Conservation (phyloP, 2,113 vertebrate species). For the Pycnonotus jocosus region DNA sequence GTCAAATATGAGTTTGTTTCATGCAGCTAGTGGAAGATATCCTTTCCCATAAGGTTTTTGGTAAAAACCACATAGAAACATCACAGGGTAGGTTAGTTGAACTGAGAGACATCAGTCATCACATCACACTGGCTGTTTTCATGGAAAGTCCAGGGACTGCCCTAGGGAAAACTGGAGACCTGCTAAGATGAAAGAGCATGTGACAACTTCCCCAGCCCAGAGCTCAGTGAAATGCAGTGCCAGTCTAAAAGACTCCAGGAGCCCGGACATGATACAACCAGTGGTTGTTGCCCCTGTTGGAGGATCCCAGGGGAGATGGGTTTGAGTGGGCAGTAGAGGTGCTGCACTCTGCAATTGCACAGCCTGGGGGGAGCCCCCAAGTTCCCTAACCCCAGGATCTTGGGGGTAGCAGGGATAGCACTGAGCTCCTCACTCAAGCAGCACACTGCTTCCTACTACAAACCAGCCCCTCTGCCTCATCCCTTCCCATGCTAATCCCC, state of each 20-base stretch:
- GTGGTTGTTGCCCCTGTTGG: not conserved
- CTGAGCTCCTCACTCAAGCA: not conserved
- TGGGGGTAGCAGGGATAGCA: not conserved
- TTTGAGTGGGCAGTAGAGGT: not conserved
- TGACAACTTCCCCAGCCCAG: rapidly evolving
- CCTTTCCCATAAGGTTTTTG: not conserved
- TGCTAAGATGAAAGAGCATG: not conserved
- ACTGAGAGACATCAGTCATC: not conserved
- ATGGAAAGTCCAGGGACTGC: not conserved
- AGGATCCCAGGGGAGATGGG: not conserved
- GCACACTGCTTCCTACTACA: not conserved
- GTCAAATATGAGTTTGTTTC: not conserved
- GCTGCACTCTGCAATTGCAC: not conserved
- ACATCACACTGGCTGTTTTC: not conserved
- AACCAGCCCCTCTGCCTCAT: not conserved
- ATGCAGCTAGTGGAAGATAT: not conserved
- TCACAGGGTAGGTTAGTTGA: not conserved
- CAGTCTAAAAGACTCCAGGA: not conserved
- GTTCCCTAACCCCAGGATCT: not conserved
- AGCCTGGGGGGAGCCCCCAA: not conserved
- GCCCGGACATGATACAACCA: rapidly evolving
- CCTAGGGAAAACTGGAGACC: not conserved
- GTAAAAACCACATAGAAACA: not conserved
- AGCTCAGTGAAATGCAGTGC: not conserved
- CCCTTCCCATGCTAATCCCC: rapidly evolving